These are phyloP conservation scores for Drosophila willistoni DNA, from an alignment of 1,140 invertebrate genomes.

Conservation along the genomic window DNA sequence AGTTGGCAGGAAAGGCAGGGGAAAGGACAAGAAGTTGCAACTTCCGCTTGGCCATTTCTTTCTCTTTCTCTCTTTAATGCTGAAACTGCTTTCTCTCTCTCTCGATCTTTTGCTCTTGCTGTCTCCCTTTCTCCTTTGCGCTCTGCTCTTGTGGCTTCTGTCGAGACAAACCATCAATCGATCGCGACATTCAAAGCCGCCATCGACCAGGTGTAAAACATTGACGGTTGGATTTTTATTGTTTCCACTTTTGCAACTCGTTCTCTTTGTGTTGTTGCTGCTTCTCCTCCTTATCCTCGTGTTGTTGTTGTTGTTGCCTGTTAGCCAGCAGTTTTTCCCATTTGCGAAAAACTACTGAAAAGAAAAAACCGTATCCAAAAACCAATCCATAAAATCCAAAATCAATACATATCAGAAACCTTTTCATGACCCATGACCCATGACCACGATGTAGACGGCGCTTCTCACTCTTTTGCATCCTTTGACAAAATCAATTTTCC, in stretches of 20 bases:
- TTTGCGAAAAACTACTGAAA: constrained; percentile 53
- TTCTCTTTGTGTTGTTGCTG: constrained; percentile 52
- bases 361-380: constrained; percentile 36
- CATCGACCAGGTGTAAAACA: constrained; percentile 63
- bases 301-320: not conserved
- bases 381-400: constrained; percentile 23
- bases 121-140: not conserved
- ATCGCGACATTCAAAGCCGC: constrained; percentile 18
- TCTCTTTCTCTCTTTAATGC: constrained; percentile 1
- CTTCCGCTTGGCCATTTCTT: constrained; percentile 41
- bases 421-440: constrained; percentile 29
- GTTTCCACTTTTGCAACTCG: constrained; percentile 64
- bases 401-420: constrained; percentile 37
- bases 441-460: constrained; percentile 48
- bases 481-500: constrained; percentile 60
- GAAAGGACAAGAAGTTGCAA: constrained; percentile 26
- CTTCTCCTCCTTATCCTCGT: not conserved
- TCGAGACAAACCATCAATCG: constrained; percentile 41
- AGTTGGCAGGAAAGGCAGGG: no score
- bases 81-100: no score
- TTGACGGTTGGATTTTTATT: constrained; percentile 36
- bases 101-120: no score
- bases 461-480: constrained; percentile 52
- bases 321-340: constrained; percentile 37
- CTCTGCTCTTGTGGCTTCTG: constrained; percentile 3